Evolutionary conservation across 2,888 invertebrate species (phyloP), one percentile per base, ranked within the genome.

Genomic region (Ormyrus thymus): DNA sequence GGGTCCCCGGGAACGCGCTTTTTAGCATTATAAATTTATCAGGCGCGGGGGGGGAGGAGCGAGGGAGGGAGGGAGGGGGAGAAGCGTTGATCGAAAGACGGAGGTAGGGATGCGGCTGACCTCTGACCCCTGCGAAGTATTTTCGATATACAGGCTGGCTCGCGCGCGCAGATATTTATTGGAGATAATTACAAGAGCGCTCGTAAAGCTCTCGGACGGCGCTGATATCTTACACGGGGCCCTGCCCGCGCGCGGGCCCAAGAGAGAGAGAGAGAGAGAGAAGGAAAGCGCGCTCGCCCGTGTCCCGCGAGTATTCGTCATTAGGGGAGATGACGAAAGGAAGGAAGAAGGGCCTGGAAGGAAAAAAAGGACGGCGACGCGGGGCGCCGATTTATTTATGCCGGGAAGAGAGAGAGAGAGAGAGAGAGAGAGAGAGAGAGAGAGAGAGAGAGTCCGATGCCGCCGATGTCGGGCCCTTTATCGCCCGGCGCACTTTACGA

Each of bases 181-280:
- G 89, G 84, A 89, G 89, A 89, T 89, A 89, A 89, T 89, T 89
- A 89, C 88, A 88, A 88, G 89, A 88, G 86, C 87, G 89, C 86
- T 89, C 89, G 87, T 89, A 89, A 89, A 89, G 86, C 56, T 80
- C 75, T 48, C 61, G 69, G 62, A 46, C 56, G 86, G 84, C 83
- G 87, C 84, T 87, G 88, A 89, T 89, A 89, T 89, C 89, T 88
- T 88, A 87, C 87, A 88, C 87, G 82, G 58, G 9, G 59, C n/a
- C 8, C 45, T 43, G 11, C 68, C 78, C 81, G 79, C 81, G 81
- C 70, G 82, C 81, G 81, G 74, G 75, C 82, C 79, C 82, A 82
- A 82, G 73, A 50, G 82, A 83, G 83, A 82, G 83, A 81, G 83
- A 83, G 78, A 82, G 43, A 56, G 13, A 15, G 10, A 64, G 8